These are phyloP conservation scores for Mormyrus lacerda DNA, from an alignment of 2,113 vertebrate genomes.

Conservation along the genomic window DNA sequence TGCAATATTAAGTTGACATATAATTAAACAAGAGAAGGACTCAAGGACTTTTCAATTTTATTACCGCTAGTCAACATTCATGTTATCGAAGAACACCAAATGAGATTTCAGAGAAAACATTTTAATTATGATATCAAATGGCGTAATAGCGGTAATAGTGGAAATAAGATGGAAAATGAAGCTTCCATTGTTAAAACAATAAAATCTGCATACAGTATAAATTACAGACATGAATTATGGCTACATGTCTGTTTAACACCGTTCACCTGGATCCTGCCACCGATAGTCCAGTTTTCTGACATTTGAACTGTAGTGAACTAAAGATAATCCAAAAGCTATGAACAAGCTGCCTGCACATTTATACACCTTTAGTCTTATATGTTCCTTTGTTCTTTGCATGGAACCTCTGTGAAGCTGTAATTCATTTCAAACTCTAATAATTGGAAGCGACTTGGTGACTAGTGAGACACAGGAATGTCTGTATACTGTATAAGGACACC, in stretches of 20 bases:
- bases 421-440: not conserved
- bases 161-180: not conserved
- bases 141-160: not conserved
- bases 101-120: conserved; percentile 2
- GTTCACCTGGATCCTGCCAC: not conserved
- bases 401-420: not conserved
- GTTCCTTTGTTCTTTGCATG: not conserved
- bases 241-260: not conserved
- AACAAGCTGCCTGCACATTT: not conserved
- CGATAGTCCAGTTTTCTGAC: not conserved
- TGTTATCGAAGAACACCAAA: not conserved
- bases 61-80: not conserved
- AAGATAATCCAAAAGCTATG: not conserved
- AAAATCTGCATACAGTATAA: not conserved
- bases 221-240: not conserved
- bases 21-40: not conserved
- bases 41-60: not conserved
- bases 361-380: not conserved
- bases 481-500: not conserved
- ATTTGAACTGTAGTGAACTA: not conserved
- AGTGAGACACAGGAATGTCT: not conserved
- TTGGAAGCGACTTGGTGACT: not conserved
- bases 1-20: not conserved
- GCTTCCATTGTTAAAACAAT: not conserved
- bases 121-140: not conserved